These are phyloP conservation scores for Drosophila burlai DNA, from an alignment of 1,140 invertebrate genomes.

Conservation along the genomic window DNA sequence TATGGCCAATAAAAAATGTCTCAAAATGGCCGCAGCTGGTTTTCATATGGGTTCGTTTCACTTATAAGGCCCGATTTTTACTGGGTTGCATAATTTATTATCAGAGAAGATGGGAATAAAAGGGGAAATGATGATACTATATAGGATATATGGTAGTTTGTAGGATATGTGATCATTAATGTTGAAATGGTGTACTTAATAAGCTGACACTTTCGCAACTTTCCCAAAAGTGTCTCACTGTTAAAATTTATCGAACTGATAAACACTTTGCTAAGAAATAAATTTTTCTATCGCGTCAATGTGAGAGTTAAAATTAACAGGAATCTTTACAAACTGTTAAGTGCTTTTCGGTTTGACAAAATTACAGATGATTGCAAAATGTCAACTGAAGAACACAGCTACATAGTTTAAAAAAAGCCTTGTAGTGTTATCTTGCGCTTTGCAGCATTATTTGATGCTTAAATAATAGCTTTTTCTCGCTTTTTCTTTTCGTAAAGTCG, in stretches of 20 bases:
- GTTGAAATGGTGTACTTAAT: not conserved
- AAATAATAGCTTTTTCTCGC: no score
- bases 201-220: not conserved
- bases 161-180: constrained; percentile 5
- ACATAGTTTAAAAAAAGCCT: no score
- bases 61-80: constrained; percentile 3
- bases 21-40: constrained; percentile 81
- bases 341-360: not conserved
- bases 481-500: no score
- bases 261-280: no score
- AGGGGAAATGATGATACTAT: not conserved
- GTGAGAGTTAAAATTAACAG: not conserved
- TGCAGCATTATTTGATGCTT: no score
- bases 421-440: no score
- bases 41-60: constrained; percentile 41
- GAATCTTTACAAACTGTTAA: no score
- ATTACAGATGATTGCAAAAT: not conserved
- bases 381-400: no score
- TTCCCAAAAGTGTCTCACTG: no score
- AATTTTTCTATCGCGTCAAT: no score
- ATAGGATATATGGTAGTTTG: not conserved
- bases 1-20: constrained; percentile 76
- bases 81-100: constrained; percentile 7
- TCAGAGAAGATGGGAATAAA: not conserved
- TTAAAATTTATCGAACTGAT: no score